Conservation (phyloP, 2,797 vertebrate genomes). For the Chaunax sp. region DNA sequence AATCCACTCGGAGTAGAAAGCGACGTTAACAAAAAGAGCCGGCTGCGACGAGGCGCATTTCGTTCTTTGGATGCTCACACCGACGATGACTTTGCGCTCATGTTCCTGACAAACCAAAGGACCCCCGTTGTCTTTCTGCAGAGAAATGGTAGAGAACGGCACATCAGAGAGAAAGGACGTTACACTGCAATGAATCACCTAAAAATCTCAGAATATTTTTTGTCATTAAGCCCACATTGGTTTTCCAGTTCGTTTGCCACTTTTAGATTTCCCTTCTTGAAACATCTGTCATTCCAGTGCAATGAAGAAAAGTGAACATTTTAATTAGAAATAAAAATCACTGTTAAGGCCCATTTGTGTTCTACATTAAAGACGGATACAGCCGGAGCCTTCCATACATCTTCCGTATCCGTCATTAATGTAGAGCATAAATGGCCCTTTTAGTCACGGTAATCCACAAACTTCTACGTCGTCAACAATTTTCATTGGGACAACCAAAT, state of each 20-base stretch:
- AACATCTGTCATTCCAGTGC: neutral
- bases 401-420: too few species aligned
- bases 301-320: neutral
- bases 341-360: too few species aligned
- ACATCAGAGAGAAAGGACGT: slow-evolving; percentile 19
- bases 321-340: too few species aligned
- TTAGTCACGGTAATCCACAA: too few species aligned
- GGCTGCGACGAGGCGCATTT: slow-evolving; percentile 93
- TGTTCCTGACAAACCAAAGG: slow-evolving; percentile 94
- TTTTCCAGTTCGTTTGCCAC: neutral
- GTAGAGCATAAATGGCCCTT: too few species aligned
- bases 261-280: neutral
- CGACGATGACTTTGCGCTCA: slow-evolving; percentile 91
- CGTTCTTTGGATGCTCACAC: slow-evolving; percentile 94
- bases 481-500: too few species aligned
- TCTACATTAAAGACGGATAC: too few species aligned
- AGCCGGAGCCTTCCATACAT: too few species aligned
- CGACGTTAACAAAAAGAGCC: slow-evolving; percentile 94
- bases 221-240: neutral
- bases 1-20: slow-evolving; percentile 97
- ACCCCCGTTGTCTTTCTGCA: slow-evolving; percentile 94
- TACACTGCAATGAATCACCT: neutral
- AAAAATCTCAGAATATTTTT: neutral
- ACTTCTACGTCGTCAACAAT: too few species aligned
- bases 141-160: neutral